A percentile compares a stretch with the other conserved stretches of the same genome.
phyloP scores from a whole-genome alignment of 2,113 vertebrate genomes.

The Myiagra hebetior region DNA sequence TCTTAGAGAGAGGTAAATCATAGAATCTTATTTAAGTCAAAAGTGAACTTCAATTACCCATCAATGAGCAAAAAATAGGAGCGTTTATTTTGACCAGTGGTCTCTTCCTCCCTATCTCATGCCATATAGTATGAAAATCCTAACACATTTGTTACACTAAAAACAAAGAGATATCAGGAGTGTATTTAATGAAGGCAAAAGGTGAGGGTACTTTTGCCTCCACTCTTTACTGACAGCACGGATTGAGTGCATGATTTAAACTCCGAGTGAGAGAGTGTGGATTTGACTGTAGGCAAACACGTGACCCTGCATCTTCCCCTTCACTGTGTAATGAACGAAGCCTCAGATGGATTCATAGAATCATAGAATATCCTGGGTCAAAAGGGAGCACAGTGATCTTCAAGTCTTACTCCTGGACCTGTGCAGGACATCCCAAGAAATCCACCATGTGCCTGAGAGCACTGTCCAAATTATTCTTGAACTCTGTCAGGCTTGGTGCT shows the following conservation, averaged over 20 bases:
- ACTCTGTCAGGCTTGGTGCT: background rate
- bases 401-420: background rate
- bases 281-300: background rate
- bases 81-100: background rate
- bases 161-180: background rate
- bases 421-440: background rate
- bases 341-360: background rate
- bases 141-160: background rate
- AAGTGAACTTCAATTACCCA: background rate
- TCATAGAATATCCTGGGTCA: background rate
- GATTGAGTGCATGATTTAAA: background rate
- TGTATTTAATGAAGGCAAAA: background rate
- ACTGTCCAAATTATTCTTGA: background rate
- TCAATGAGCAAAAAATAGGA: background rate
- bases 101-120: background rate
- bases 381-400: background rate
- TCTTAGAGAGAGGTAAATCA: background rate
- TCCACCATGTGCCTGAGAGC: fast-evolving
- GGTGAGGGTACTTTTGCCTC: background rate
- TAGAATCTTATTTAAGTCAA: background rate
- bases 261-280: background rate
- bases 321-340: background rate
- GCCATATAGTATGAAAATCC: background rate
- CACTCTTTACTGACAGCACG: background rate
- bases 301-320: fast-evolving